Percentiles rank a stretch among this genome's conserved stretches.
These are phyloP conservation scores for Chrysochloris asiatica DNA, from an alignment of 2,113 vertebrate species.

Conservation along the genomic window DNA sequence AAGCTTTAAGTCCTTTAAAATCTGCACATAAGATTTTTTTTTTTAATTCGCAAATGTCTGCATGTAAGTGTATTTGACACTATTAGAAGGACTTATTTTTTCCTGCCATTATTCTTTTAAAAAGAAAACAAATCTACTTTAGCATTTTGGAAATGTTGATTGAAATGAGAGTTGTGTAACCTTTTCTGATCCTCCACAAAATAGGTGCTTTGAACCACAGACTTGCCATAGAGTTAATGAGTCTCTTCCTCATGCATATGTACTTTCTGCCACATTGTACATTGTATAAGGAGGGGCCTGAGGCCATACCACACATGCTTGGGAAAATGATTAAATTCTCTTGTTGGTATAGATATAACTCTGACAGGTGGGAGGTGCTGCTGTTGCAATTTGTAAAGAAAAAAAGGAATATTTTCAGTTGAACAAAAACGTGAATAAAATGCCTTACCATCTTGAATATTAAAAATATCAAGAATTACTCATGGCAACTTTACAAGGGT, in stretches of 20 bases:
- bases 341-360: background rate
- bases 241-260: constrained; percentile 30
- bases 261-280: background rate
- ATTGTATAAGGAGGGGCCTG: background rate
- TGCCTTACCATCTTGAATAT: background rate
- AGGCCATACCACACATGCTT: constrained; percentile 5
- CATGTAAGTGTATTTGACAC: constrained; percentile 78
- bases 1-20: constrained; percentile 77
- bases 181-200: constrained; percentile 64
- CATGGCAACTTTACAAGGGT: background rate
- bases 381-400: background rate
- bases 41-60: constrained; percentile 65
- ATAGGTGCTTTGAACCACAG: constrained; percentile 35
- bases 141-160: constrained; percentile 70
- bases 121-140: constrained; percentile 69
- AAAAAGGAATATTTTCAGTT: constrained; percentile 45
- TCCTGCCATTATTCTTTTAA: background rate
- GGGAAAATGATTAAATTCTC: constrained; percentile 17
- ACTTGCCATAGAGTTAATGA: constrained; percentile 63
- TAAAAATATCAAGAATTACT: background rate
- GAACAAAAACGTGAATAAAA: constrained; percentile 40
- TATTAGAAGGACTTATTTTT: constrained; percentile 80
- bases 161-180: constrained; percentile 69
- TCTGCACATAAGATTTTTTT: constrained; percentile 43
- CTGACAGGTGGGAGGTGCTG: constrained; percentile 70